Evolutionary conservation across 1,140 invertebrate species (phyloP), one percentile per base, ranked within the genome.

Genomic region (Lerema accius): DNA sequence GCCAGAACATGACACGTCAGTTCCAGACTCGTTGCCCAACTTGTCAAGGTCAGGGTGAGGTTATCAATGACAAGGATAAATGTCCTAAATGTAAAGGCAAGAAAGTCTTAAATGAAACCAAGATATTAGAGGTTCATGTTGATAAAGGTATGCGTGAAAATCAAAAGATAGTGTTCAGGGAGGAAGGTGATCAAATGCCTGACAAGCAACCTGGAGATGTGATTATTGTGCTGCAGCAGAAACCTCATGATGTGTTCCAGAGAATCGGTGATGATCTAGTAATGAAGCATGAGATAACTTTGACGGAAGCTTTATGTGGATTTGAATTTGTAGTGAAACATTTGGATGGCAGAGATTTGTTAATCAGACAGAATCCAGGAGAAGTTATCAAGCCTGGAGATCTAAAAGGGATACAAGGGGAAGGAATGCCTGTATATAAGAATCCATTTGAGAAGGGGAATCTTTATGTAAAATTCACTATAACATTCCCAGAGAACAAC

Each of bases 261-360:
- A 92, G 98, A 50, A 92, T 92, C 61, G 94, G 94, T 42, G 92
- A 94, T 76, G 95, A 99, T 91, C 92, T 99, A 9, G 89, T 95
- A 43, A 94, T 97, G 90, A 93, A 92, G 39, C 93, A 94, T 71
- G 92, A 93, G 45, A 93, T 99, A 13, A 93, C 93, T 28, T 82
- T 99, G 23, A 96, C 96, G 1, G 97, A 99, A 86, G 96, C 97
- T 4, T 87, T 99, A 0, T 99, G 98, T 92, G 98, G 98, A 1
- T 98, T 98, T 84, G 91, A 92, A 42, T 93, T 98, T 78, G 92
- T 96, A 61, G 91, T 98, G 0, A 93, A 94, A 71, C 97, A 98
- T 86, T 92, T 98, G 46, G 97, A 98, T 91, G 96, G 95, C 0
- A 91, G 96, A 26, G 93, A 94, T 65, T 86, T 98, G 23, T 89